phyloP scores from a whole-genome alignment of 2,113 vertebrate genomes.

The Tragelaphus strepsiceros region DNA sequence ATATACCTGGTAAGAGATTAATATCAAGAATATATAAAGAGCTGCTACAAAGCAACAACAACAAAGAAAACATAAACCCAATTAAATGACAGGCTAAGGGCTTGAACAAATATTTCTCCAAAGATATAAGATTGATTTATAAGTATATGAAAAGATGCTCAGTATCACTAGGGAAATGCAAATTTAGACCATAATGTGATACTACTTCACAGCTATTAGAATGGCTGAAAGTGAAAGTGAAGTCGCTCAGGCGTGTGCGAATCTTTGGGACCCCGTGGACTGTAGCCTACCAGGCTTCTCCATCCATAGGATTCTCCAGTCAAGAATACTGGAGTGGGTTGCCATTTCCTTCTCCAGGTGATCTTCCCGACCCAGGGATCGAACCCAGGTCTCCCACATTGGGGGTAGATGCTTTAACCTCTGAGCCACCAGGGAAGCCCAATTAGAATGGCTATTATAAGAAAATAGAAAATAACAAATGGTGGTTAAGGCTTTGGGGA shows the following conservation, averaged over 20 bases:
- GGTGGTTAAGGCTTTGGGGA: not conserved
- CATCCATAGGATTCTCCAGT: too few species aligned
- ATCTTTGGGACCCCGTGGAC: too few species aligned
- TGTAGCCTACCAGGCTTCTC: too few species aligned
- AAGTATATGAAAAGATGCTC: not conserved
- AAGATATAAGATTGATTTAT: not conserved
- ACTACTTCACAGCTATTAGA: not conserved
- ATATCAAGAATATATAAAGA: not conserved
- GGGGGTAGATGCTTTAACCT: too few species aligned
- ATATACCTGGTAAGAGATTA: not conserved
- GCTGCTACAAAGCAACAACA: not conserved
- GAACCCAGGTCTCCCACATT: too few species aligned
- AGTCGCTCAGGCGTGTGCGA: too few species aligned
- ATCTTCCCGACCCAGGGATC: too few species aligned
- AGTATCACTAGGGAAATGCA: not conserved
- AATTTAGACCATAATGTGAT: not conserved
- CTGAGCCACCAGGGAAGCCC: too few species aligned
- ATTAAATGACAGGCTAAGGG: not conserved
- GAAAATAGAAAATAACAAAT: not conserved
- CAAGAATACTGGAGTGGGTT: too few species aligned
- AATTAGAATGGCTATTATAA: not conserved
- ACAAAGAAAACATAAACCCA: not conserved
- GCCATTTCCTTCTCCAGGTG: too few species aligned
- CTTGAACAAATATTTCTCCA: not conserved
- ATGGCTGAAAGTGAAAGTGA: not conserved